Evolutionary conservation across 2,113 vertebrate genomes (phyloP).

Genomic region (Anser brachyrhynchus): DNA sequence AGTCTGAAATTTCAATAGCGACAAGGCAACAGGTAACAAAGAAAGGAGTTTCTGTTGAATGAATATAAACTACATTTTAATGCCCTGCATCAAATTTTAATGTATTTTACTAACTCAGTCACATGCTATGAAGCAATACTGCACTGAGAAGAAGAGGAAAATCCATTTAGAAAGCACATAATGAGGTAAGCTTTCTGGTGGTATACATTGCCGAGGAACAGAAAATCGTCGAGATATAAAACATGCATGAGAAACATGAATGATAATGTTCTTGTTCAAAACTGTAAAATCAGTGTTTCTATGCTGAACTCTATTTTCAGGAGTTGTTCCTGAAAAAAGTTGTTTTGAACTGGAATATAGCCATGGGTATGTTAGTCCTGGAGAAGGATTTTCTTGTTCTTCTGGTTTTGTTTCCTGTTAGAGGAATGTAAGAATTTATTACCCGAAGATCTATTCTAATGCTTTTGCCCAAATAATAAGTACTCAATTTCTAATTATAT

Average conservation of each 20-base stretch:
- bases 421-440: neutral
- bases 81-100: neutral
- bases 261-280: constrained; percentile 13
- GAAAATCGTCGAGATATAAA: neutral
- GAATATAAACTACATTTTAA: neutral
- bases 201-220: constrained; percentile 7
- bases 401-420: neutral
- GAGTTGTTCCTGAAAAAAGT: constrained; percentile 10
- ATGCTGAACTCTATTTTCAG: neutral
- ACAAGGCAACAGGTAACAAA: neutral
- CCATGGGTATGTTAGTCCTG: neutral
- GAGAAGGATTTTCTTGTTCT: neutral
- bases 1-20: neutral
- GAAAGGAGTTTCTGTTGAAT: neutral
- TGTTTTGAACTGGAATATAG: neutral
- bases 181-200: constrained; percentile 10
- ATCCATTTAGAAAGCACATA: constrained; percentile 23
- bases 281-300: constrained; percentile 26
- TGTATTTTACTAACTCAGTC: neutral
- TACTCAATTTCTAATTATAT: neutral
- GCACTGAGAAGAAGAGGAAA: neutral
- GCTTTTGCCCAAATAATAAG: neutral
- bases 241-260: neutral
- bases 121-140: neutral
- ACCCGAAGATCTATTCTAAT: neutral